These are phyloP conservation scores for Lasioglossum malachurum DNA, from an alignment of 2,888 invertebrate species.

Conservation along the genomic window DNA sequence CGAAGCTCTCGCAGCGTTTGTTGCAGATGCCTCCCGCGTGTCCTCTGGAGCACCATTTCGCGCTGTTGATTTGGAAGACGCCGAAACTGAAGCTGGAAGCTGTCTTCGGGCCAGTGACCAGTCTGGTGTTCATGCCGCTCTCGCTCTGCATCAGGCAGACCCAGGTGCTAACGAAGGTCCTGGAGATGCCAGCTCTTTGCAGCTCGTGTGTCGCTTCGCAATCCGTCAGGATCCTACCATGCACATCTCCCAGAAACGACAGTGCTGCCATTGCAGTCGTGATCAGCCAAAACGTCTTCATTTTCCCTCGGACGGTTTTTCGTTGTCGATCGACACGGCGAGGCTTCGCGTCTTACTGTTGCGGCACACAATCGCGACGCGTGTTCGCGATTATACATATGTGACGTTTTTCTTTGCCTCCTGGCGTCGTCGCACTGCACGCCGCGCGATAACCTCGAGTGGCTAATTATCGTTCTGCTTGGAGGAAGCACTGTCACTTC, in stretches of 20 bases:
- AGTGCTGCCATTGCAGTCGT: constrained; percentile 1
- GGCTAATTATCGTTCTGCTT: constrained; percentile 68
- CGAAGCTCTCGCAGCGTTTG: constrained; percentile 88
- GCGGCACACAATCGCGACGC: constrained; percentile 22
- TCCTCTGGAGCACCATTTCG: constrained; percentile 89
- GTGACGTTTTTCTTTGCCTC: constrained; percentile 33
- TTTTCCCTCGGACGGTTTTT: background rate
- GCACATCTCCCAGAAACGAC: constrained; percentile 50
- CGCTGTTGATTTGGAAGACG: constrained; percentile 89
- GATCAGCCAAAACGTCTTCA: constrained; percentile 11
- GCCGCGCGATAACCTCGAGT: constrained; percentile 69
- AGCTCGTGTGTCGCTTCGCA: constrained; percentile 91
- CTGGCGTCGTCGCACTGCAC: constrained; percentile 25
- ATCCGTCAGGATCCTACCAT: constrained; percentile 88
- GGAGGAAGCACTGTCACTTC: background rate
- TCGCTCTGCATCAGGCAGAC: constrained; percentile 81
- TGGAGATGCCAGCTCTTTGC: constrained; percentile 88
- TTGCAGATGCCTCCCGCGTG: constrained; percentile 89
- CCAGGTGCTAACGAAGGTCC: constrained; percentile 89
- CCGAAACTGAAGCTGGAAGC: constrained; percentile 80
- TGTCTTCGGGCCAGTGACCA: constrained; percentile 77
- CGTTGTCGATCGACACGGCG: background rate
- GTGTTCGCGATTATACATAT: constrained; percentile 48
- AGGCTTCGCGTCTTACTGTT: background rate
- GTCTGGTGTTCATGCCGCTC: constrained; percentile 76